Percentiles rank a stretch among this genome's conserved stretches.
Conservation (phyloP, 2,888 invertebrate species). For the Selenia dentaria region DNA sequence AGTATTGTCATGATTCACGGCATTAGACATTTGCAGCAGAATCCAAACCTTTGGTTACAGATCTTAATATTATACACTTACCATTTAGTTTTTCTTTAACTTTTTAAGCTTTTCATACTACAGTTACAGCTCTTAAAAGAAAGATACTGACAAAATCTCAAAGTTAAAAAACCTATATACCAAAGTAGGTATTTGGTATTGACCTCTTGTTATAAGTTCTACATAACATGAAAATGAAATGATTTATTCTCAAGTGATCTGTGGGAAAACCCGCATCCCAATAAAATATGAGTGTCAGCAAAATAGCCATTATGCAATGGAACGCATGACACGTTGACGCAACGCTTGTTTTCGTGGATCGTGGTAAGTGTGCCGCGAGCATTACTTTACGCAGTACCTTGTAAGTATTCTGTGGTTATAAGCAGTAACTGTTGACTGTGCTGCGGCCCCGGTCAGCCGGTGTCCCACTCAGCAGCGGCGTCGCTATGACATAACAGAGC, state of each 20-base stretch:
- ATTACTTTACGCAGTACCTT: slow-evolving; percentile 4
- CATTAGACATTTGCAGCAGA: too few species aligned
- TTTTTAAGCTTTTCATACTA: too few species aligned
- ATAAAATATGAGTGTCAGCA: slow-evolving; percentile 45
- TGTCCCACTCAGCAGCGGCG: slow-evolving; percentile 64
- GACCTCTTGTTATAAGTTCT: too few species aligned
- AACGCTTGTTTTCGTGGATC: slow-evolving; percentile 78
- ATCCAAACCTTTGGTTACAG: too few species aligned
- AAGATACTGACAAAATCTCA: too few species aligned
- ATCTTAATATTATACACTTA: too few species aligned
- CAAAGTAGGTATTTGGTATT: too few species aligned
- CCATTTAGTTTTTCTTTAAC: too few species aligned
- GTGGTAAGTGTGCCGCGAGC: slow-evolving; percentile 74
- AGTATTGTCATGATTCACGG: too few species aligned
- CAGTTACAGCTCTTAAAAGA: too few species aligned
- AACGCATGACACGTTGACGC: slow-evolving; percentile 73
- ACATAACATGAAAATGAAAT: too few species aligned
- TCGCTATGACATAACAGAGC: slow-evolving; percentile 73
- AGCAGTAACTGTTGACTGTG: background rate
- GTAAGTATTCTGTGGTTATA: slow-evolving; percentile 10
- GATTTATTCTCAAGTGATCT: slow-evolving; percentile 8
- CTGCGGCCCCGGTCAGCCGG: slow-evolving; percentile 62
- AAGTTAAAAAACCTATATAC: too few species aligned
- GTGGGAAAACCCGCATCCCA: slow-evolving; percentile 40
- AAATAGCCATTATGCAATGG: slow-evolving; percentile 66